Conservation (phyloP, 2,797 vertebrate species). For the Benthosema pterotum region DNA sequence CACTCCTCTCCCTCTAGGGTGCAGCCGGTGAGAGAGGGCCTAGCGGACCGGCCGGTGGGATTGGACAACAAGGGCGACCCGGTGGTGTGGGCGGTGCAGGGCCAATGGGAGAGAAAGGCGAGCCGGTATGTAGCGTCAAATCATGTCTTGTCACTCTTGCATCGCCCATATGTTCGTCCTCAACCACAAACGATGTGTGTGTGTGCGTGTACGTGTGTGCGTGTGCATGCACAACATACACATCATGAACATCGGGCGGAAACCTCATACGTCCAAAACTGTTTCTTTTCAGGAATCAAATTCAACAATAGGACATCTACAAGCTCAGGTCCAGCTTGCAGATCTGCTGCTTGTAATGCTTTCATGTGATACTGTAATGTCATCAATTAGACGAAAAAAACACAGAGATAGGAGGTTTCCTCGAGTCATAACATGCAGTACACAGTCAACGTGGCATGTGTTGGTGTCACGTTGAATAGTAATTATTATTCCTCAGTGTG, state of each 20-base stretch:
- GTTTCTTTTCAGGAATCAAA: too few relatives aligned
- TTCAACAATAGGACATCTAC: too few relatives aligned
- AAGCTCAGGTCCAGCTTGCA: too few relatives aligned
- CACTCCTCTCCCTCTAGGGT: constrained; percentile 74
- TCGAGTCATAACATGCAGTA: too few relatives aligned
- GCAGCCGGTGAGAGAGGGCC: constrained; percentile 89
- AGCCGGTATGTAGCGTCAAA: constrained; percentile 81
- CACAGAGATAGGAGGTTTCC: too few relatives aligned
- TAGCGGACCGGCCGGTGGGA: constrained; percentile 86
- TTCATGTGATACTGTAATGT: background rate
- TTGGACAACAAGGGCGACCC: constrained; percentile 88
- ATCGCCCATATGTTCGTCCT: background rate
- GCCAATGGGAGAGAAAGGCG: constrained; percentile 90
- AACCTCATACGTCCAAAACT: too few relatives aligned
- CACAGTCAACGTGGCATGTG: constrained; percentile 36
- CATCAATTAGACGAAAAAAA: too few relatives aligned
- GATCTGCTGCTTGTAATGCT: background rate
- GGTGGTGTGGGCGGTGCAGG: constrained; percentile 84
- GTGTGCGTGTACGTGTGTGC: background rate
- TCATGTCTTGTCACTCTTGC: constrained; percentile 31
- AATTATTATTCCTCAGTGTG: too few relatives aligned
- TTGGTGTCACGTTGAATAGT: constrained; percentile 25
- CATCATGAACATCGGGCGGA: background rate
- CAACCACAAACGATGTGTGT: constrained; percentile 12
- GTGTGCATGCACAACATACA: constrained; percentile 22